Conservation (phyloP, 2,113 vertebrate genomes). For the Redunca redunca region DNA sequence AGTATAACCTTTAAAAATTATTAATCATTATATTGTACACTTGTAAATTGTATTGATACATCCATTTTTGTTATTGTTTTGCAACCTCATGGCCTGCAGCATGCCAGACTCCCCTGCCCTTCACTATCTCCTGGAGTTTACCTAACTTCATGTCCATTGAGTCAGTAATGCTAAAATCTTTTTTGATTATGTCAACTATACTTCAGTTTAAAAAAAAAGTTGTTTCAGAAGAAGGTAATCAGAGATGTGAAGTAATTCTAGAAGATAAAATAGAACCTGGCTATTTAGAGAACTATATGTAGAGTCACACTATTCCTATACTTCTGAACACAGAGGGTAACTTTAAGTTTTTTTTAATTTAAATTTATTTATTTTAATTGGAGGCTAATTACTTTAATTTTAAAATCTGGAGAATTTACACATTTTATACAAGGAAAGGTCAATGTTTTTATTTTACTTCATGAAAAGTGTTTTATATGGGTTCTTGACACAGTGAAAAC, state of each 20-base stretch:
- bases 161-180: background rate
- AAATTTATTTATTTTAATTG: too few relatives aligned
- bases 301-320: background rate
- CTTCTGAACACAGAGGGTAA: background rate
- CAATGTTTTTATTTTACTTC: constrained; percentile 25
- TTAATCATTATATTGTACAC: background rate
- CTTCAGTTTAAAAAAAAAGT: background rate
- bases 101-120: background rate
- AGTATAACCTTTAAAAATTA: background rate
- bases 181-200: background rate
- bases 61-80: background rate
- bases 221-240: background rate
- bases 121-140: background rate
- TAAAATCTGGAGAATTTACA: constrained; percentile 32
- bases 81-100: background rate
- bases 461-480: background rate
- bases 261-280: background rate
- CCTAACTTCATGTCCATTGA: background rate
- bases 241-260: background rate
- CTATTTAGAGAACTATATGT: background rate
- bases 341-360: background rate
- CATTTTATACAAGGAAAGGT: constrained; percentile 1
- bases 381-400: background rate
- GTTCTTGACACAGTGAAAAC: background rate
- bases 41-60: background rate